Base-by-base conservation (phyloP, 2,888 invertebrate genomes). In the Pseudanteris insignis region DNA sequence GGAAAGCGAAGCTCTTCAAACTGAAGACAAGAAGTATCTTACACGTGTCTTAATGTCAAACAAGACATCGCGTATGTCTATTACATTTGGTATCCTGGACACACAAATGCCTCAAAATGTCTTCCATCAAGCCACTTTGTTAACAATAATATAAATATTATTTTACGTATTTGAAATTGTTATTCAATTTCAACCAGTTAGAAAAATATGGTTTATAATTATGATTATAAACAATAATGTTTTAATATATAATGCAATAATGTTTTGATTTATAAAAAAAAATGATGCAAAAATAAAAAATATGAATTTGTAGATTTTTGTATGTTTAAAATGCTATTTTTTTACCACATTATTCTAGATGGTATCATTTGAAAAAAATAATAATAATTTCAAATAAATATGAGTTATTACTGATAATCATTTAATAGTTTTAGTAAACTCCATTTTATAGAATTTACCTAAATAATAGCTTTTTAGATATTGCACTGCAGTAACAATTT, bases 381-480 rank as follows among this genome's bases (percentile, higher is more conserved):
- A n/a, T n/a, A n/a, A n/a, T n/a, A n/a, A n/a, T n/a, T n/a, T n/a
- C 21, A 3, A 21, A 21, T 21, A 21, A 21, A 7, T 7, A 21
- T 21, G 21, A 5, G 7, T 7, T 21, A 21, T 21, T 21, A 7
- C 4, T 21, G 21, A 21, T n/a, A n/a, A n/a, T n/a, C n/a, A n/a
- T n/a, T 26, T 26, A n/a, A 5, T 5, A 5, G 5, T 26, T 26
- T 4, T n/a, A 26, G 26, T 5, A 26, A n/a, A n/a, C 8, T n/a
- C 9, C 9, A n/a, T 26, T 11, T 67, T 64, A 67, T 73, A 64
- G 51, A 79, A 75, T 76, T 79, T 80, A 80, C 80, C 80, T 67
- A 79, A 66, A 60, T 79, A 80, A 55, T 78, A 79, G 60, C 75
- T 76, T 54, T 78, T 78, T 18, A 79, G 69, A 55, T 78, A 80